Conservation (phyloP, 2,797 vertebrate genomes). For the Scolopax bukidnonensis region DNA sequence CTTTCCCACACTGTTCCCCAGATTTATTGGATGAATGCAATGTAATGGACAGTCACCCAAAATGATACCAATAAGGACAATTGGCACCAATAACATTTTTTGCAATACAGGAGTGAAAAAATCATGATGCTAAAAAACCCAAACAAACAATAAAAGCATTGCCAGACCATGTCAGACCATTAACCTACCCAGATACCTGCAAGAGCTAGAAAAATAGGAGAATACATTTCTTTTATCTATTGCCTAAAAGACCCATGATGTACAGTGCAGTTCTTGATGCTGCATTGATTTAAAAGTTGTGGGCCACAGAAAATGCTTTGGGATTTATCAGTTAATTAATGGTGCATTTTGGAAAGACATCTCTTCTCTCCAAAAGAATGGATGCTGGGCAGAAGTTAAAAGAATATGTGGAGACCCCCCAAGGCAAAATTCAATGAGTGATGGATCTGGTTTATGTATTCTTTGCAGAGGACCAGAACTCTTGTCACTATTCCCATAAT, state of each 20-base stretch:
- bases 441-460: neutral
- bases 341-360: neutral
- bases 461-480: neutral
- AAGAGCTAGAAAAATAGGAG: neutral
- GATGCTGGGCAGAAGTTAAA: neutral
- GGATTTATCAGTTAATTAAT: neutral
- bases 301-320: neutral
- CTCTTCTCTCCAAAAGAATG: neutral
- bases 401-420: neutral
- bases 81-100: neutral
- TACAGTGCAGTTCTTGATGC: neutral
- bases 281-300: neutral
- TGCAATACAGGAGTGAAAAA: neutral
- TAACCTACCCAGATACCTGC: neutral
- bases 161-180: neutral
- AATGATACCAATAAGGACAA: neutral
- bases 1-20: neutral
- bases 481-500: neutral
- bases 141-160: neutral
- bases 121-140: neutral
- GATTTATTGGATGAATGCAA: neutral
- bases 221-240: neutral
- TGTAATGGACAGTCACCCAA: neutral
- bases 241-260: neutral
- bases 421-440: neutral